Percentiles rank a stretch among this genome's conserved stretches.
These are phyloP conservation scores for Acrocephalus arundinaceus DNA, from an alignment of 2,113 vertebrate genomes.

Conservation along the genomic window DNA sequence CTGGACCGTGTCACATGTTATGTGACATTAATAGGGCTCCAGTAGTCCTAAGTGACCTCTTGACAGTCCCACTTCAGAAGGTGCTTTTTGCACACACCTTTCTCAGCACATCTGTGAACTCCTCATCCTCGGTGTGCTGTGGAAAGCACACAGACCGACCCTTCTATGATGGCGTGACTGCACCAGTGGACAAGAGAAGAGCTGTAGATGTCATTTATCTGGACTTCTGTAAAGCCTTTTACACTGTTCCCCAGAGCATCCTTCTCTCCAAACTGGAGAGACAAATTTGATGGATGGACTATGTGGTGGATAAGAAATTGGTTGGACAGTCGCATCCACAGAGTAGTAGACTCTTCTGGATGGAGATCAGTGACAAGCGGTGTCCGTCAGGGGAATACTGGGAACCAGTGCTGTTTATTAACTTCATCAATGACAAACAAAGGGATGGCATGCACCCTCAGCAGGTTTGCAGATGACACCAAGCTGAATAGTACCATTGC, in stretches of 20 bases:
- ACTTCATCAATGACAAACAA: neutral
- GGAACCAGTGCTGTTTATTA: neutral
- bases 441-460: neutral
- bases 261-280: neutral
- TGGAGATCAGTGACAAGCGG: neutral
- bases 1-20: neutral
- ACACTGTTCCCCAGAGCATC: neutral
- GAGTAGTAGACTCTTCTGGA: neutral
- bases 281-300: neutral
- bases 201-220: neutral
- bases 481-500: neutral
- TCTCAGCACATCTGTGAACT: neutral
- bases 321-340: neutral
- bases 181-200: neutral
- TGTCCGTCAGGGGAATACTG: neutral
- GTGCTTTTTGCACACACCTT: neutral
- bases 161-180: accelerated
- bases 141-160: neutral
- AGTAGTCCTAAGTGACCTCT: neutral
- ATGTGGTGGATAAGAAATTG: neutral
- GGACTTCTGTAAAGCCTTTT: neutral
- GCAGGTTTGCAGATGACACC: neutral
- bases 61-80: neutral
- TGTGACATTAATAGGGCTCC: neutral
- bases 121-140: neutral